phyloP scores from a whole-genome alignment of 1,140 invertebrate species.

The Cydia amplana region DNA sequence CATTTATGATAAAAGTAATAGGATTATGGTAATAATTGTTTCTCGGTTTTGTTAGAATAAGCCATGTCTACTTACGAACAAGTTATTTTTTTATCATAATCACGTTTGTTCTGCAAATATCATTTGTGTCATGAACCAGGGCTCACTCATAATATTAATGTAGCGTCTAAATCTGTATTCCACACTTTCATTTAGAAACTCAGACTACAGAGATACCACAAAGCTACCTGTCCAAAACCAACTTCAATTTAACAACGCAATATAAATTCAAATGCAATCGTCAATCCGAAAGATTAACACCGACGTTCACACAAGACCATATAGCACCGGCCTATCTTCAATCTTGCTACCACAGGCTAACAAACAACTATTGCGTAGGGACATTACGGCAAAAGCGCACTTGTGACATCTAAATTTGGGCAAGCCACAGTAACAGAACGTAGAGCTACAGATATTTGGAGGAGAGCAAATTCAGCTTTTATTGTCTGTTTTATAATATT shows the following conservation, averaged over 20 bases:
- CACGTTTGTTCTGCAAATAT: too few relatives aligned
- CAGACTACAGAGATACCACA: not conserved
- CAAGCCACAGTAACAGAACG: constrained; percentile 13
- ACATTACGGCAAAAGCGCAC: constrained; percentile 25
- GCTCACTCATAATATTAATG: too few relatives aligned
- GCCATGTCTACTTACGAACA: too few relatives aligned
- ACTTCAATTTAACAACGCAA: constrained; percentile 31
- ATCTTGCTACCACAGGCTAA: constrained; percentile 21
- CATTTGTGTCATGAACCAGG: too few relatives aligned
- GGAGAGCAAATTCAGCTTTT: not conserved
- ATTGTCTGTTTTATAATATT: not conserved
- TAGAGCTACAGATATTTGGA: not conserved
- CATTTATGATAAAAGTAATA: too few relatives aligned
- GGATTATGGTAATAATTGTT: too few relatives aligned
- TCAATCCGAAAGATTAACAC: constrained; percentile 32
- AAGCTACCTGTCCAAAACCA: not conserved
- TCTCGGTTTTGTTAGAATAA: too few relatives aligned
- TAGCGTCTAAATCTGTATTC: too few relatives aligned
- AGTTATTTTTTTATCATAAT: too few relatives aligned
- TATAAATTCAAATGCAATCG: constrained; percentile 31
- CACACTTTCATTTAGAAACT: not conserved
- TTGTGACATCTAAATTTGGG: constrained; percentile 32
- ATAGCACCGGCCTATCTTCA: constrained; percentile 27
- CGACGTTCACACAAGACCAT: not conserved
- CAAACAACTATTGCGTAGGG: constrained; percentile 29